Percentiles rank a stretch among this genome's conserved stretches.
These are phyloP conservation scores for Phyllotreta cruciferae DNA, from an alignment of 2,888 invertebrate species.

Conservation along the genomic window DNA sequence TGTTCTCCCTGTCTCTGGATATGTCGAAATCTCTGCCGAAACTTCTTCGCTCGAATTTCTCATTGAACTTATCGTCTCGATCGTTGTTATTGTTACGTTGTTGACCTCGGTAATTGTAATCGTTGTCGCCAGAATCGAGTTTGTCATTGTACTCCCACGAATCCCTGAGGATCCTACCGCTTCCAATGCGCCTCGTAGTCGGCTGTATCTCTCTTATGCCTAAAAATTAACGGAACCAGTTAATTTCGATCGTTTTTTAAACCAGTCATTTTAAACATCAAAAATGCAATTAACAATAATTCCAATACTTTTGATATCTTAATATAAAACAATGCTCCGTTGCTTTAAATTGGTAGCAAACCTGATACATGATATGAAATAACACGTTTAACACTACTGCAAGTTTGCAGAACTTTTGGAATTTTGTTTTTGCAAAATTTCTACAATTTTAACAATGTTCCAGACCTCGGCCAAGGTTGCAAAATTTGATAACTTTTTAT, in stretches of 20 bases:
- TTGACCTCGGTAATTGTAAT: conserved; percentile 44
- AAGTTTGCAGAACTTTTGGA: no score
- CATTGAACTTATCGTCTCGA: conserved; percentile 39
- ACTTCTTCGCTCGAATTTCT: conserved; percentile 40
- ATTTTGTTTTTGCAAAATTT: no score
- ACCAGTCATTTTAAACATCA: background rate
- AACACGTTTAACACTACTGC: no score
- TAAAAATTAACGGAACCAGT: conserved; percentile 10
- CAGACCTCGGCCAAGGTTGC: no score
- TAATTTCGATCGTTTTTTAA: conserved; percentile 2
- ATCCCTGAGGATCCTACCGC: conserved; percentile 77
- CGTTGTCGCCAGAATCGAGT: conserved; percentile 42
- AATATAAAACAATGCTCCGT: no score
- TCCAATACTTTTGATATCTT: no score
- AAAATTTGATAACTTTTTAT: no score
- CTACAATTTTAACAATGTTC: no score
- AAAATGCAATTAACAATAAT: no score
- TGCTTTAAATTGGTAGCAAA: no score
- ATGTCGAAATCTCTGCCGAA: conserved; percentile 67
- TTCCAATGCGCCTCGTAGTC: conserved; percentile 75
- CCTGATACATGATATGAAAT: no score
- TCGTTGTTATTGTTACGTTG: conserved; percentile 43
- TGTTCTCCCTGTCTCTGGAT: conserved; percentile 49
- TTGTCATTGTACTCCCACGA: conserved; percentile 49
- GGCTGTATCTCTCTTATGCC: conserved; percentile 48